Base-by-base conservation (phyloP, 2,888 invertebrate genomes). In the Norana najaformis region DNA sequence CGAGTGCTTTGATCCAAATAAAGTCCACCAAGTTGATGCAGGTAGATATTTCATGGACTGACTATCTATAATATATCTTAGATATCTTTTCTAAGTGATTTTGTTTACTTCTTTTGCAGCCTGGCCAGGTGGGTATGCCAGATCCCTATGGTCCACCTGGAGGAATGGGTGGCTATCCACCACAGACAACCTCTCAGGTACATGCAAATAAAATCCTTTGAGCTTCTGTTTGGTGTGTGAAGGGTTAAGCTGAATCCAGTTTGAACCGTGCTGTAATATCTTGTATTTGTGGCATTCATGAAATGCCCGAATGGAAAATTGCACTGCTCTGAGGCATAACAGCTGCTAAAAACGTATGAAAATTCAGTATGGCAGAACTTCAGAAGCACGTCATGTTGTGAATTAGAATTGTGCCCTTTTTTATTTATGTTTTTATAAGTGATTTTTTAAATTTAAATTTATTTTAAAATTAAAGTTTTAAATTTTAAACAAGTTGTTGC, bases 111-210 rank as follows among this genome's bases (percentile, higher is more conserved):
- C 11, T 69, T 69, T 69, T n/a, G 4, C 69, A n/a, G 30, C 69
- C 69, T 69, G n/a, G 30, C 69, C 69, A 69, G n/a, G 69, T 69
- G 69, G 6, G 23, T 53, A 53, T 53, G 83, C 83, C 83, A 36
- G 83, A 83, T 35, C 83, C 83, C 36, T 83, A 83, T 35, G 83
- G 83, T 35, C 35, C 35, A 36, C 83, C 83, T 35, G 83, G 83
- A 83, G 83, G 83, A 83, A 36, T 36, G 36, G 35, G 35, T 18
- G 83, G 83, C 36, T 83, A 83, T 83, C 83, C 83, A 83, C 35
- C 35, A 83, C 83, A 83, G 14, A 1, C 83, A 36, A 14, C 34
- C 20, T n/a, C 34, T 36, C 83, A 83, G 83, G 83, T 83, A 83
- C 14, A 34, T 83, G 4, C 35, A 34, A 35, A 83, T 83, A 3